Base-by-base conservation (phyloP, 2,888 invertebrate species). In the Chelonus formosanus region DNA sequence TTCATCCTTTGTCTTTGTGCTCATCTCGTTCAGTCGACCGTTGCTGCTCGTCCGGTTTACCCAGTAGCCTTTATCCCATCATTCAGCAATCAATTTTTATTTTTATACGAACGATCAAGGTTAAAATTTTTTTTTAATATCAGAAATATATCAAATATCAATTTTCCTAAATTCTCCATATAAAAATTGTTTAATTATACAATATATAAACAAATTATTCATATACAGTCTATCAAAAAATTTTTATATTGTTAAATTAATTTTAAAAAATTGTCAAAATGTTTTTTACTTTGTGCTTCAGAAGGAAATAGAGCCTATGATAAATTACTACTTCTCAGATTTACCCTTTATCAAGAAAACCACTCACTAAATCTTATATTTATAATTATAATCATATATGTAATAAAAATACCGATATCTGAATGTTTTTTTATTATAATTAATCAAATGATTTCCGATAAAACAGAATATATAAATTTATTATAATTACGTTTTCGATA, bases 1-100 rank as follows among this genome's bases (percentile, higher is more conserved):
- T 36, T 31, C 7, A 45, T 58, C 8, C 57, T 48, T 65, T 40
- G 54, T 53, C 35, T 40, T 55, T 3, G 43, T 10, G 50, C 47
- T 58, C 35, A 35, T 47, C 44, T 57, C 57, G 57, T 32, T 45
- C 57, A 45, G 44, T 57, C 47, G 57, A 57, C 32, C 57, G 57
- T 45, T 57, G 5, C 47, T 32, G 58, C 58, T 35, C 58, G 20
- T 58, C 47, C 58, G 47, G 58, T 58, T 52, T 35, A 34, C 5
- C 34, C 47, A n/a, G 40, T 20, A n/a, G 34, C 31, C 47, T 48
- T 58, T 58, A 58, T 58, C 47, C 58, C 45, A 57, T n/a, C 20
- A 43, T 45, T 34, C 45, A 44, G 47, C 47, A 52, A 52, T 52
- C 52, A 52, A 52, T 52, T 52, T 52, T 52, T 52, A 52, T 52